Evolutionary conservation across 2,797 vertebrate genomes (phyloP), one percentile per base, ranked within the genome.

Genomic region (Glyptemys insculpta): DNA sequence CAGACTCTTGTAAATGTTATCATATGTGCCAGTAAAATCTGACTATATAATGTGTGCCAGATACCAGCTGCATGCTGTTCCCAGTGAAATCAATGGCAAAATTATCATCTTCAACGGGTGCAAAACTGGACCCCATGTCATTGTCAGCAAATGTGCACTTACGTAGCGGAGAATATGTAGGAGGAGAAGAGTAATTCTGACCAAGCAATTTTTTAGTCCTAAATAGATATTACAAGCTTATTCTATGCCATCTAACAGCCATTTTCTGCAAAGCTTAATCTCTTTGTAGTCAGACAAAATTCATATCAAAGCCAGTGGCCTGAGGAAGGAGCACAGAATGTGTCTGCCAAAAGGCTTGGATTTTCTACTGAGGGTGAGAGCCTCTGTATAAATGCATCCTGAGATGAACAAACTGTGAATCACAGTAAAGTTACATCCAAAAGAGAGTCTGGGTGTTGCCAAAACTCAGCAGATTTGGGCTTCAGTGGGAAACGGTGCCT

Each of bases 21-120:
- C 56, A 59, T 47, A 6, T 29, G 23, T 62, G 53, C 56, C 16
- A 37, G 4, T 92, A 86, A 83, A 88, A 44, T 79, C 81, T 62
- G 29, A 56, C 81, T 78, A 88, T 68, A 85, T 88, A 78, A 59
- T 6, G 23, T 16, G 4, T 87, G 34, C 85, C n/a, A 81, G 52
- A 52, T 74, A 79, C 54, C 0, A 50, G 0, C 76, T n/a, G 37
- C 5, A 4, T 44, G 0, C 0, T 78, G 74, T 34, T 91, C 27
- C 52, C 49, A 53, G 27, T 12, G 57, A 89, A 84, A 44, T 53
- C 79, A 86, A 0, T 5, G 16, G 49, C 49, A 72, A 79, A 82
- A 27, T 0, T 0, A 34, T 4, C 47, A 49, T 86, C 83, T 62
- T 94, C 29, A 23, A 0, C 5, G 65, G 59, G 37, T 54, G 7